These are phyloP conservation scores for Pyralis farinalis DNA, from an alignment of 2,888 invertebrate genomes.

Conservation along the genomic window DNA sequence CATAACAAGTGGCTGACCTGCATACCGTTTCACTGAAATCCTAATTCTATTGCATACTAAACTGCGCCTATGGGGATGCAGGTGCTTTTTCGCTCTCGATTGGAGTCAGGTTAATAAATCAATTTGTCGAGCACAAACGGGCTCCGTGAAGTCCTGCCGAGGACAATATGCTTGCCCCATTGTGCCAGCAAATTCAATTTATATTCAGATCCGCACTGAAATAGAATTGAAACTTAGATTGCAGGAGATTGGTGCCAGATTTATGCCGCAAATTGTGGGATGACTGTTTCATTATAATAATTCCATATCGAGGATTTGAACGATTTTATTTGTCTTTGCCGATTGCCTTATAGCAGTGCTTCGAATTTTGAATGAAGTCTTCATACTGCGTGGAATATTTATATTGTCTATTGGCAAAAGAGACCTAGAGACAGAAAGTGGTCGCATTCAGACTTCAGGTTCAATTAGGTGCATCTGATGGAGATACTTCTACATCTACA, in stretches of 20 bases:
- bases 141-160: constrained; percentile 39
- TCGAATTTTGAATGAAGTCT: too few species aligned
- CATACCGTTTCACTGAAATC: neutral
- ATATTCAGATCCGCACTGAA: constrained; percentile 57
- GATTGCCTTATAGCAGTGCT: too few species aligned
- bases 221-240: constrained; percentile 63
- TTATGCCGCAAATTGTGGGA: constrained; percentile 30
- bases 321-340: too few species aligned
- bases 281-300: constrained; percentile 15
- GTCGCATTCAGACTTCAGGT: too few species aligned
- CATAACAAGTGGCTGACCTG: too few species aligned
- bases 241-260: constrained; percentile 43
- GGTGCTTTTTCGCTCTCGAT: constrained; percentile 33
- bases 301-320: constrained; percentile 12
- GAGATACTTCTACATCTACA: too few species aligned
- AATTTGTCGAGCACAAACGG: constrained; percentile 50
- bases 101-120: constrained; percentile 49
- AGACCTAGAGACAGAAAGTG: too few species aligned
- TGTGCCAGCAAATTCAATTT: constrained; percentile 61
- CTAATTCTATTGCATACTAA: neutral
- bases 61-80: neutral
- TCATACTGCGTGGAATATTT: too few species aligned
- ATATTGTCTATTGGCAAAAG: too few species aligned
- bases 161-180: constrained; percentile 45
- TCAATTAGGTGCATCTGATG: too few species aligned